Evolutionary conservation across 2,888 invertebrate genomes (phyloP), one percentile per base, ranked within the genome.

Genomic region (Coelopa pilipes): DNA sequence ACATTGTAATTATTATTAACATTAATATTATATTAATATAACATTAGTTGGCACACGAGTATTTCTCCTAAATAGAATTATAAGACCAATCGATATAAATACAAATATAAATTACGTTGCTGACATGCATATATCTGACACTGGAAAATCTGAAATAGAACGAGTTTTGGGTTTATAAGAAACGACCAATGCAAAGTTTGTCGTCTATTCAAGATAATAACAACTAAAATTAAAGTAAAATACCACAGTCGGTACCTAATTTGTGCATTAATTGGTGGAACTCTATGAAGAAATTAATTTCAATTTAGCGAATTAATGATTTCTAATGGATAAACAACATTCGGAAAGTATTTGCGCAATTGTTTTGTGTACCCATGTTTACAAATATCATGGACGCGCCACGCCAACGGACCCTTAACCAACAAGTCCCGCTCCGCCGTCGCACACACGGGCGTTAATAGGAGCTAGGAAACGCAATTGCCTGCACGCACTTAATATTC

Each of bases 31-130:
- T 34, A 59, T 74, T 59, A 49, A 66, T 66, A 74, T 66, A 74
- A 74, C 70, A 59, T 50, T 72, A 72, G 59, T 72, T 72, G 72
- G 72, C 74, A 72, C 72, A 60, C 65, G 74, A 70, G 60, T 74
- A 55, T 70, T 34, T 34, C 7, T 65, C 17, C 47, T 55, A 59
- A 74, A 63, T 63, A 53, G 63, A 55, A 63, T 71, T 45, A 65
- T 71, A 59, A 60, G 49, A 60, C 60, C 60, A 71, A 71, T 65
- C 19, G 45, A 17, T 65, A 47, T 1, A 19, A 65, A 65, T 65
- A 65, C 46, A 65, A 19, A 59, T 59, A 17, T 21, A 59, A 59
- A 59, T 13, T 21, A 21, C 7, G 11, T 19, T 45, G 34, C 34
- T 34, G 24, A 57, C 5, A 34, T 21, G 24, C 21, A 19, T 21